These are phyloP conservation scores for Neomonachus schauinslandi DNA, from an alignment of 2,113 vertebrate genomes.

Conservation along the genomic window DNA sequence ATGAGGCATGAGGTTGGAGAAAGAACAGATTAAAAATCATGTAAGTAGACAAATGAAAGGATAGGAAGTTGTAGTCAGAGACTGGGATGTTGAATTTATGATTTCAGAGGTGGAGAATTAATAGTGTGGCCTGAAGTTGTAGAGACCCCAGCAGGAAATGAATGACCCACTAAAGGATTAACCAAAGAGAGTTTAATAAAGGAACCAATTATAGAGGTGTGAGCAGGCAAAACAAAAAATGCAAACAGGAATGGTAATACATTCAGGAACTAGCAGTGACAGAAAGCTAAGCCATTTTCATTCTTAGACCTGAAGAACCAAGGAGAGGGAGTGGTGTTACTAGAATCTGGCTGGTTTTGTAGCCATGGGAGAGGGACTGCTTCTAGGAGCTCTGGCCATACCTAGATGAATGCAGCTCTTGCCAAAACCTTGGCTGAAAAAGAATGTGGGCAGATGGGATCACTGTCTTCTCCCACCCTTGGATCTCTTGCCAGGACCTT, in stretches of 20 bases:
- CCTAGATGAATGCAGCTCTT: not conserved
- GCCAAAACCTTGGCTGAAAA: not conserved
- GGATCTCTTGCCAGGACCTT: not conserved
- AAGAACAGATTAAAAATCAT: not conserved
- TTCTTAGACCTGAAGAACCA: not conserved
- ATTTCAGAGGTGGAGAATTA: not conserved
- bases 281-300: not conserved
- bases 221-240: not conserved
- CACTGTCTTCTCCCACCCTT: not conserved
- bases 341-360: not conserved
- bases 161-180: not conserved
- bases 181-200: not conserved
- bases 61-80: not conserved
- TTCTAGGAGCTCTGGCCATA: not conserved
- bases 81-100: not conserved
- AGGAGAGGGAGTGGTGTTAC: not conserved
- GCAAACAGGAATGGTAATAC: not conserved
- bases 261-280: not conserved
- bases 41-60: not conserved
- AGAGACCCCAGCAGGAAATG: not conserved
- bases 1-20: not conserved
- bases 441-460: not conserved
- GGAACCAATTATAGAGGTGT: not conserved
- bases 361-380: not conserved
- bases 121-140: not conserved